Evolutionary conservation across 2,888 invertebrate species (phyloP).

Genomic region (Polyommatus iphigenia): DNA sequence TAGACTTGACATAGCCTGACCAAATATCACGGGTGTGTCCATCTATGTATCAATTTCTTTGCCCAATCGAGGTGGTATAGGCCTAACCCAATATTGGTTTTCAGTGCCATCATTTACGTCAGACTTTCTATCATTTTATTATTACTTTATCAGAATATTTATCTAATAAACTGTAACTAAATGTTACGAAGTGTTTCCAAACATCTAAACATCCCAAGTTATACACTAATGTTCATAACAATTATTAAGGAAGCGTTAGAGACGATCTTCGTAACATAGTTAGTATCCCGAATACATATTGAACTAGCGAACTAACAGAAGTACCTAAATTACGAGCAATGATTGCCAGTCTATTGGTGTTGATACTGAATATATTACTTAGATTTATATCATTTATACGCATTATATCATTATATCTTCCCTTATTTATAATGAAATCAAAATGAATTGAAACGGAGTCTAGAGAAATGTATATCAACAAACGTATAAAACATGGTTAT

Average conservation of each 20-base stretch:
- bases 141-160: background rate
- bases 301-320: conserved; percentile 24
- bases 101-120: too few species aligned
- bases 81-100: too few species aligned
- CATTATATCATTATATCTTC: too few species aligned
- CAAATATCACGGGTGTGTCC: too few species aligned
- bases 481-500: too few species aligned
- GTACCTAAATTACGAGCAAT: background rate
- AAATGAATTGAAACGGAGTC: too few species aligned
- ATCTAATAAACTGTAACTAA: background rate
- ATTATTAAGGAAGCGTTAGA: conserved; percentile 13
- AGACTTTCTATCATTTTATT: too few species aligned
- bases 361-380: background rate
- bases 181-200: background rate
- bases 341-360: conserved; percentile 19
- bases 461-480: too few species aligned
- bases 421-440: too few species aligned
- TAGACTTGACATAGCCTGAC: too few species aligned
- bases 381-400: background rate
- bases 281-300: conserved; percentile 1
- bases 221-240: conserved; percentile 21
- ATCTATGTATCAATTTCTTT: too few species aligned
- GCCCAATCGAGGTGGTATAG: too few species aligned
- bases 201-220: background rate
- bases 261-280: conserved; percentile 16